Percentiles rank a stretch among this genome's conserved stretches.
These are phyloP conservation scores for Telmatochromis sp. DNA, from an alignment of 2,113 vertebrate species.

Conservation along the genomic window DNA sequence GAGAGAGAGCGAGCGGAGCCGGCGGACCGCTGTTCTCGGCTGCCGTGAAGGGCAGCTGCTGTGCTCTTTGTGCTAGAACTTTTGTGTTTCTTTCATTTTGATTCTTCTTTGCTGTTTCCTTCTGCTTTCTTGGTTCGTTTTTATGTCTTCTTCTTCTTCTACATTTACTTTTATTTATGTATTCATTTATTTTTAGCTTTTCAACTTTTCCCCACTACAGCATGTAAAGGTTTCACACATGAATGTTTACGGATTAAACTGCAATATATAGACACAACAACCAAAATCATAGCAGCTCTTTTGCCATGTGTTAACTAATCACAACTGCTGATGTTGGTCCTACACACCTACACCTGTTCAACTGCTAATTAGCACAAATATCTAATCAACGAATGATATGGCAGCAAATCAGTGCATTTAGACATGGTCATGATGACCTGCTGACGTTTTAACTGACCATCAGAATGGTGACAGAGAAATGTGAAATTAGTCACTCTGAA, in stretches of 20 bases:
- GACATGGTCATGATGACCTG: background rate
- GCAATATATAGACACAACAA: background rate
- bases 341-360: background rate
- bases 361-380: background rate
- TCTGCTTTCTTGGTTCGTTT: background rate
- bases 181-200: background rate
- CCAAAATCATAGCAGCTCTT: background rate
- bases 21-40: background rate
- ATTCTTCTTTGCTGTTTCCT: background rate
- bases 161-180: background rate
- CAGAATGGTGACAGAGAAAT: background rate
- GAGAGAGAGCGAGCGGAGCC: conserved; percentile 1
- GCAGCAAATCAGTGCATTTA: background rate
- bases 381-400: background rate
- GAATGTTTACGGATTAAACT: background rate
- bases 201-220: background rate
- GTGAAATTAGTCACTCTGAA: background rate
- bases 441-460: background rate
- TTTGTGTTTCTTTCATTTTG: background rate
- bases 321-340: background rate
- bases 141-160: background rate
- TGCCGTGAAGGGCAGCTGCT: background rate
- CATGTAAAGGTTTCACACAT: background rate
- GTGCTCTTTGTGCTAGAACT: background rate
- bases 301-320: background rate